Conservation (phyloP, 2,797 vertebrate genomes). For the Buphagus erythrorhynchus region DNA sequence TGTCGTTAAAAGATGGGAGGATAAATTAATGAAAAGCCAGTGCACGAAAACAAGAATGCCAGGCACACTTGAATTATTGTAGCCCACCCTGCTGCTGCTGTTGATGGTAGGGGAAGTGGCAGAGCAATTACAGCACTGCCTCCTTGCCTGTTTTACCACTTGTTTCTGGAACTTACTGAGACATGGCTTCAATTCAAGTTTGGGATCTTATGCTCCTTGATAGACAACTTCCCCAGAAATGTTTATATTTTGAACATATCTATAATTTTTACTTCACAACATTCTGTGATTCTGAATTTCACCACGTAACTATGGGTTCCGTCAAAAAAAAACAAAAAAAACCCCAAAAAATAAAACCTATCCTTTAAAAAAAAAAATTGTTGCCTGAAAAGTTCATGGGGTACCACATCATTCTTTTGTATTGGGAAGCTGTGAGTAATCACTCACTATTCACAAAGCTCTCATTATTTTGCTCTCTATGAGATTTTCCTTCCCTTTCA, state of each 20-base stretch:
- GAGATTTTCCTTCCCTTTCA: neutral
- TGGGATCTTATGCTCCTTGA: neutral
- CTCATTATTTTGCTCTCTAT: neutral
- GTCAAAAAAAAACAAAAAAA: neutral
- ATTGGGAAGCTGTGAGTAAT: neutral
- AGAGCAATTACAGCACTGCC: neutral
- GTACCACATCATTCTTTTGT: neutral
- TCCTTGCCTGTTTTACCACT: neutral
- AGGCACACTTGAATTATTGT: neutral
- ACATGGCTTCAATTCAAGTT: neutral
- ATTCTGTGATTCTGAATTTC: neutral
- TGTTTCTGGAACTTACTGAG: neutral
- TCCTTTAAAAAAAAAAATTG: neutral
- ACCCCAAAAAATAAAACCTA: neutral
- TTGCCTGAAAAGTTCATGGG: neutral
- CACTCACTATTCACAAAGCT: neutral
- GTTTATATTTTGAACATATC: neutral
- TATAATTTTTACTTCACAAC: neutral
- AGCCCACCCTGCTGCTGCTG: neutral
- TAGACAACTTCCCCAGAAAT: neutral
- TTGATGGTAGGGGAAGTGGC: rapidly evolving
- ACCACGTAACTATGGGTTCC: neutral
- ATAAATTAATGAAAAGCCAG: neutral
- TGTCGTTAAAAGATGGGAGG: neutral
- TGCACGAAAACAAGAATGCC: neutral